Conservation (phyloP, 2,888 invertebrate genomes). For the Cryptocephalus primarius region DNA sequence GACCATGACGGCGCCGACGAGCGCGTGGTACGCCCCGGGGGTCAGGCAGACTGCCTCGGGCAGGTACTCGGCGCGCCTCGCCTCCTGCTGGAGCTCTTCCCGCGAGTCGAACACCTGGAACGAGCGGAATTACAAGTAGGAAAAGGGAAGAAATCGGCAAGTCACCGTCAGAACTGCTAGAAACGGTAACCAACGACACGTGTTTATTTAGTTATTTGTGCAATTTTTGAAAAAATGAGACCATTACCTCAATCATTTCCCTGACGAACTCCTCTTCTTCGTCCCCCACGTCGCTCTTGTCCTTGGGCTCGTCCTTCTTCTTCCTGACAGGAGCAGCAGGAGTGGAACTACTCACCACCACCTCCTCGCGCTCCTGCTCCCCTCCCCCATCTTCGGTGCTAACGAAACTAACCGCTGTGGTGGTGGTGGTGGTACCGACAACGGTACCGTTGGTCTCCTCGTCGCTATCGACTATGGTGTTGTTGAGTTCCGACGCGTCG, state of each 20-base stretch:
- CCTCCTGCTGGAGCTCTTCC: conserved; percentile 58
- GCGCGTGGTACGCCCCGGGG: conserved; percentile 71
- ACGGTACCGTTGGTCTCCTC: conserved; percentile 18
- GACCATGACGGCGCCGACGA: conserved; percentile 68
- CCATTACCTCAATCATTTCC: conserved; percentile 74
- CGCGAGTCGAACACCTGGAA: conserved; percentile 71
- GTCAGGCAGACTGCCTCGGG: conserved; percentile 68
- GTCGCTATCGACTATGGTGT: conserved; percentile 5
- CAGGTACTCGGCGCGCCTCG: conserved; percentile 53
- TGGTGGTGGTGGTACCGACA: not conserved
- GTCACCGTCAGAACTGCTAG: too few species aligned
- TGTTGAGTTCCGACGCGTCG: conserved; percentile 28
- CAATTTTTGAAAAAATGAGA: too few species aligned
- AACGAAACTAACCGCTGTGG: not conserved
- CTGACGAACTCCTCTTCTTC: conserved; percentile 64
- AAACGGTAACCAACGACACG: too few species aligned
- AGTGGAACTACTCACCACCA: conserved; percentile 2
- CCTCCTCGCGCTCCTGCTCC: conserved; percentile 35
- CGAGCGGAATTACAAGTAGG: too few species aligned
- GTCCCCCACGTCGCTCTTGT: conserved; percentile 39
- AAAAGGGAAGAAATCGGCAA: too few species aligned
- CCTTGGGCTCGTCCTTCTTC: conserved; percentile 4
- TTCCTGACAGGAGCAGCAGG: not conserved
- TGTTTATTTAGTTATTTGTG: too few species aligned
- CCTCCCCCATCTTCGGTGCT: not conserved